These are phyloP conservation scores for Yponomeuta sedellus DNA, from an alignment of 2,888 invertebrate genomes.

Conservation along the genomic window DNA sequence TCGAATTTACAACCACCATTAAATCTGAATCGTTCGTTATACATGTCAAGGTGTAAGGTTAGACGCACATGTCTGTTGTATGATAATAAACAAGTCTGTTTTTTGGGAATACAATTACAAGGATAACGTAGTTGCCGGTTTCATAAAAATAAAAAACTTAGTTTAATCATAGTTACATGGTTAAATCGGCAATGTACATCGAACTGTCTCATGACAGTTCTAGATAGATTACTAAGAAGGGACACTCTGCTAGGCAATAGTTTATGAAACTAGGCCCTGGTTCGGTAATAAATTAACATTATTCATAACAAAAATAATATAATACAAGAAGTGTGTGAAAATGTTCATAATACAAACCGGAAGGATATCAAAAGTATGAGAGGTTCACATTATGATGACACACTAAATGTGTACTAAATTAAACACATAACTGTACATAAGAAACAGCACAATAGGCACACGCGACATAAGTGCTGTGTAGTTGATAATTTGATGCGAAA, in stretches of 20 bases:
- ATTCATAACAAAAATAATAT: neutral
- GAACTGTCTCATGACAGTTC: too few relatives aligned
- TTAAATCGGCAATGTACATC: too few relatives aligned
- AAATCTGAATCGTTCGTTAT: neutral
- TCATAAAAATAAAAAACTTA: too few relatives aligned
- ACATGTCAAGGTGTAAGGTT: neutral
- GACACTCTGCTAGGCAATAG: too few relatives aligned
- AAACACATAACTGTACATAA: neutral
- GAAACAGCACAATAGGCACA: neutral
- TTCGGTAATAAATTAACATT: too few relatives aligned
- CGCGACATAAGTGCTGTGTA: neutral
- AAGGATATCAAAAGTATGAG: neutral
- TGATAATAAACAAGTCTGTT: neutral
- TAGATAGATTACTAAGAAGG: too few relatives aligned
- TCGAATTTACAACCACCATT: neutral
- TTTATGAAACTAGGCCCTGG: too few relatives aligned
- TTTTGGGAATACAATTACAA: too few relatives aligned
- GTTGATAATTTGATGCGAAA: neutral
- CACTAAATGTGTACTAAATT: conserved; percentile 1
- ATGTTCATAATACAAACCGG: neutral
- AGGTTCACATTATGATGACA: neutral
- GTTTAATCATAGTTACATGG: too few relatives aligned
- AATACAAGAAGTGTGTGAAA: neutral
- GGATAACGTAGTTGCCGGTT: too few relatives aligned
- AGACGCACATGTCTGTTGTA: neutral